These are phyloP conservation scores for Drosophila pseudoananassae DNA, from an alignment of 1,140 invertebrate genomes.

Conservation along the genomic window DNA sequence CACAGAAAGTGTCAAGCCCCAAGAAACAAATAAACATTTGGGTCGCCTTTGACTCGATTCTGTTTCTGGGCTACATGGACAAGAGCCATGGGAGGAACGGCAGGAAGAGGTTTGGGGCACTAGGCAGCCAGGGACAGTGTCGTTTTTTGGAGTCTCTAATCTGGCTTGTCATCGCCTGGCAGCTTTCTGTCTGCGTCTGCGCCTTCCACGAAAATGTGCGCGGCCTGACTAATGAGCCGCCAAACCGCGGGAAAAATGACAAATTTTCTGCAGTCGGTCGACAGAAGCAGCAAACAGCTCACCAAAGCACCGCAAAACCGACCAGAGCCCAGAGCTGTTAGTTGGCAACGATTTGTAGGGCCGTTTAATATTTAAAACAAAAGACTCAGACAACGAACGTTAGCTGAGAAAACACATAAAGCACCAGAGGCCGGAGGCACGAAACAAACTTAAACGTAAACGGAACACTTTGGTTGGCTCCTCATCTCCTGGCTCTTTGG, in stretches of 20 bases:
- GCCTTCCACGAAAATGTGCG: slow-evolving; percentile 78
- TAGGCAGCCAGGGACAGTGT: slow-evolving; percentile 42
- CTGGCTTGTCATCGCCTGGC: slow-evolving; percentile 76
- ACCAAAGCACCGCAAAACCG: background rate
- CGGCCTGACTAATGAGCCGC: slow-evolving; percentile 77
- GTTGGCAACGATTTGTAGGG: slow-evolving; percentile 72
- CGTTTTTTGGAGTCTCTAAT: slow-evolving; percentile 65
- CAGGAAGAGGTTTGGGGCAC: slow-evolving; percentile 7
- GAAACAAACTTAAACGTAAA: slow-evolving; percentile 76
- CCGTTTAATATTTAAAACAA: slow-evolving; percentile 82
- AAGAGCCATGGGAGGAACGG: slow-evolving; percentile 1
- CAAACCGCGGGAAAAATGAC: slow-evolving; percentile 81
- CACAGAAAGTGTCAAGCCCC: slow-evolving; percentile 77
- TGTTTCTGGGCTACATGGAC: slow-evolving; percentile 17
- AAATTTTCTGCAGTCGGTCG: slow-evolving; percentile 63
- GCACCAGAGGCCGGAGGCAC: slow-evolving; percentile 25
- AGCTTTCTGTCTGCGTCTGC: slow-evolving; percentile 71
- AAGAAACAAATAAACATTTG: slow-evolving; percentile 50
- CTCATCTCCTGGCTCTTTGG: slow-evolving; percentile 14
- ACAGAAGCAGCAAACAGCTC: slow-evolving; percentile 19
- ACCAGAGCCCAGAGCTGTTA: slow-evolving; percentile 6
- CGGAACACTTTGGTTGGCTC: slow-evolving; percentile 70
- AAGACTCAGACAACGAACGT: slow-evolving; percentile 68
- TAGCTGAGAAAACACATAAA: slow-evolving; percentile 50
- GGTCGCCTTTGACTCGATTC: slow-evolving; percentile 48